Percentiles rank a stretch among this genome's conserved stretches.
Evolutionary conservation across 2,888 invertebrate species (phyloP).

Genomic region (Epistrophe grossulariae): DNA sequence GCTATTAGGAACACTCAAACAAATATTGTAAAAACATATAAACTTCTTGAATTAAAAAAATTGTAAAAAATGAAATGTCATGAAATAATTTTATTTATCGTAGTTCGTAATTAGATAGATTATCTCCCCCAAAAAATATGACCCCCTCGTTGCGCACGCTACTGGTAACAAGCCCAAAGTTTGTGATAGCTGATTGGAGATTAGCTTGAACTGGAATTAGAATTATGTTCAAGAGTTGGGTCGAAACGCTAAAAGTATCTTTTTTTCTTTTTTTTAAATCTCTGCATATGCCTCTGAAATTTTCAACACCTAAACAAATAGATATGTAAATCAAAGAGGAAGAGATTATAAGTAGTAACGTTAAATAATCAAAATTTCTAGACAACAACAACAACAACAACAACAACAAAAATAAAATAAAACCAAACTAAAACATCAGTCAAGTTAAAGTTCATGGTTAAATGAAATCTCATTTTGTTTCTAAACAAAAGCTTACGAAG

Average conservation of each 20-base stretch:
- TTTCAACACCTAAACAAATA: background rate
- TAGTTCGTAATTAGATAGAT: too few relatives aligned
- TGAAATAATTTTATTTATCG: too few relatives aligned
- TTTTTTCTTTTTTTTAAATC: background rate
- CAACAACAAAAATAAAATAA: background rate
- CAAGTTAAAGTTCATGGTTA: constrained; percentile 33
- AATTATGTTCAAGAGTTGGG: constrained; percentile 29
- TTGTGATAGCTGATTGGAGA: background rate
- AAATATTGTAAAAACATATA: too few relatives aligned
- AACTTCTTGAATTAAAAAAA: too few relatives aligned
- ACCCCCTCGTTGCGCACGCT: too few relatives aligned
- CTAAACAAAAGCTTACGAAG: constrained; percentile 1
- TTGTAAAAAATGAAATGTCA: too few relatives aligned
- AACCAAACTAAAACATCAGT: background rate
- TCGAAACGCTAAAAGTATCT: background rate
- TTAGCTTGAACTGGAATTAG: constrained; percentile 60
- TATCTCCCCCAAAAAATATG: too few relatives aligned
- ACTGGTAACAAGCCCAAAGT: too few relatives aligned
- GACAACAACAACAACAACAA: background rate
- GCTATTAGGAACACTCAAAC: too few relatives aligned
- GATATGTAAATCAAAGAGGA: constrained; percentile 1
- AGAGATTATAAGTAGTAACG: background rate
- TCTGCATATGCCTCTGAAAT: background rate
- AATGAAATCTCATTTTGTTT: background rate
- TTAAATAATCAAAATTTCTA: background rate